These are phyloP conservation scores for Epistrophe grossulariae DNA, from an alignment of 2,888 invertebrate species.

Conservation along the genomic window DNA sequence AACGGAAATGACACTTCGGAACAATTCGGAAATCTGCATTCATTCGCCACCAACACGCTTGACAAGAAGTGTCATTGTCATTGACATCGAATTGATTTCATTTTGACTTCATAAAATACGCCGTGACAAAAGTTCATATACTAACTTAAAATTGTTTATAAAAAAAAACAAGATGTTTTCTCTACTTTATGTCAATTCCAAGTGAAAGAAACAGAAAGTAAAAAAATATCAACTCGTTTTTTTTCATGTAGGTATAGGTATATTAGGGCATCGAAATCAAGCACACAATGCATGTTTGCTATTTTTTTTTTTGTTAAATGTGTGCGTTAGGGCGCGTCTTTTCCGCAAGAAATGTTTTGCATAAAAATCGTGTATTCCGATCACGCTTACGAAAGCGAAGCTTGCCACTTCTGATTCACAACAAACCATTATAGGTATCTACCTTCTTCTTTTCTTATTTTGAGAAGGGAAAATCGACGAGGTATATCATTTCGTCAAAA, in stretches of 20 bases:
- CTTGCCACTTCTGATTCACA: conserved; percentile 60
- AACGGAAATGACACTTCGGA: conserved; percentile 70
- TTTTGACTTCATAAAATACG: conserved; percentile 50
- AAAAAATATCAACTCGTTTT: conserved; percentile 20
- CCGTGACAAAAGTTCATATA: conserved; percentile 18
- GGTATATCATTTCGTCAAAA: conserved; percentile 40
- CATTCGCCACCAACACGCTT: conserved; percentile 32
- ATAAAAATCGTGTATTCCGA: conserved; percentile 61
- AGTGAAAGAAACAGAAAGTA: conserved; percentile 66
- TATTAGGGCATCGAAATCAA: conserved; percentile 39
- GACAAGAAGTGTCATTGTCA: conserved; percentile 14
- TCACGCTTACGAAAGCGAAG: conserved; percentile 72
- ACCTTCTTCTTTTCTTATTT: conserved; percentile 36
- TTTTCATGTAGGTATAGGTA: background rate
- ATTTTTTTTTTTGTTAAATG: background rate
- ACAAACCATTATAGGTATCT: conserved; percentile 35
- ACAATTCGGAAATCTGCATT: conserved; percentile 67
- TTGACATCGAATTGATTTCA: conserved; percentile 52
- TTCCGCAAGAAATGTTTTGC: conserved; percentile 46
- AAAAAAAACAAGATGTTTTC: conserved; percentile 63
- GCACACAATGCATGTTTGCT: conserved; percentile 13
- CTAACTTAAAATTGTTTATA: conserved; percentile 58
- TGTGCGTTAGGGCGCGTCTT: conserved; percentile 65
- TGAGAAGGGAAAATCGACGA: conserved; percentile 54
- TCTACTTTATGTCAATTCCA: conserved; percentile 27